These are phyloP conservation scores for Pardosa pseudoannulata DNA, from an alignment of 2,888 invertebrate genomes.

Conservation along the genomic window DNA sequence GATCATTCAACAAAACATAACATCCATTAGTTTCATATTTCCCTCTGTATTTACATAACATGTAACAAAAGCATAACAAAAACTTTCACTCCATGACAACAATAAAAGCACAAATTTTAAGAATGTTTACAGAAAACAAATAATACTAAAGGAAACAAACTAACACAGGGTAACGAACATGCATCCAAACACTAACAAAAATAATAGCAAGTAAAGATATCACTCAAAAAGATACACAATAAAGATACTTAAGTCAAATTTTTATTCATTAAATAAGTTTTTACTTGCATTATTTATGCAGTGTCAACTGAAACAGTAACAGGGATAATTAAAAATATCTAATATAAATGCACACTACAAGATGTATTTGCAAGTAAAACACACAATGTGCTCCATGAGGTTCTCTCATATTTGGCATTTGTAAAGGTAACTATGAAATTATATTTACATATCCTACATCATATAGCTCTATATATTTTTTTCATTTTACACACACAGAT, in stretches of 20 bases:
- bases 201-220: conserved; percentile 45
- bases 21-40: conserved; percentile 8
- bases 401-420: conserved; percentile 72
- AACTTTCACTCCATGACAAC: conserved; percentile 53
- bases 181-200: conserved; percentile 32
- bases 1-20: conserved; percentile 56
- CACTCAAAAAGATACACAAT: conserved; percentile 35
- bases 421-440: conserved; percentile 71
- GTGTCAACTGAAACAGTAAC: conserved; percentile 63
- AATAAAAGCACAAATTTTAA: conserved; percentile 39
- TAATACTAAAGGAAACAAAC: conserved; percentile 67
- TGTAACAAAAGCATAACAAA: conserved; percentile 48
- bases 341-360: conserved; percentile 69
- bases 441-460: conserved; percentile 67
- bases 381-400: conserved; percentile 67
- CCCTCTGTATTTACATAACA: conserved; percentile 40
- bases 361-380: conserved; percentile 67
- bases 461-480: conserved; percentile 64
- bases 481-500: conserved; percentile 50
- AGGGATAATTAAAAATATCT: conserved; percentile 63
- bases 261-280: conserved; percentile 38
- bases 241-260: conserved; percentile 25
- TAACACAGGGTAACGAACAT: conserved; percentile 26
- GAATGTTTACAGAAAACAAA: conserved; percentile 45
- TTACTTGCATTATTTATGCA: conserved; percentile 52